Conservation (phyloP, 2,888 invertebrate species). For the Eulithis prunata region DNA sequence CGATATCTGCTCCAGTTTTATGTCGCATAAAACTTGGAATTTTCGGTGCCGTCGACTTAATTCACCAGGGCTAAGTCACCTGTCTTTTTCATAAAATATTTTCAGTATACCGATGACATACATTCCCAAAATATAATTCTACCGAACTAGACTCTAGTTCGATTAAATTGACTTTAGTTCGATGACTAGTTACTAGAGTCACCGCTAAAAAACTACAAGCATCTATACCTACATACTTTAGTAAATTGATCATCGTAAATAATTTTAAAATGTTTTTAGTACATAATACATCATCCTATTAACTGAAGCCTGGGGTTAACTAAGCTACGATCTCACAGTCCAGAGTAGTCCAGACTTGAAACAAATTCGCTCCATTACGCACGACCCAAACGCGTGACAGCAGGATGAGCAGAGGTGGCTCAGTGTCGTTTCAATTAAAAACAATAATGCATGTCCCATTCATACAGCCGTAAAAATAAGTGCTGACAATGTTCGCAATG, state of each 20-base stretch:
- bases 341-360: slow-evolving; percentile 6
- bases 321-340: slow-evolving; percentile 11
- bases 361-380: slow-evolving; percentile 22
- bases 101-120: no score
- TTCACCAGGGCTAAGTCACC: no score
- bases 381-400: slow-evolving; percentile 30
- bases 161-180: no score
- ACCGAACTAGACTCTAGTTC: no score
- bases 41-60: no score
- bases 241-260: no score
- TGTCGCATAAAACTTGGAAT: neutral
- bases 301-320: slow-evolving; percentile 4
- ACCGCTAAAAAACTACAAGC: no score
- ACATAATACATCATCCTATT: neutral
- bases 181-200: no score
- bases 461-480: slow-evolving; percentile 23
- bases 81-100: no score
- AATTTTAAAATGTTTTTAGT: neutral
- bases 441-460: slow-evolving; percentile 47
- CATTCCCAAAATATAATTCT: no score
- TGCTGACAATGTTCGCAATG: slow-evolving; percentile 18
- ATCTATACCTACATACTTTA: no score
- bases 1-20: neutral
- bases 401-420: slow-evolving; percentile 42
- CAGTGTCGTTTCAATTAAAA: slow-evolving; percentile 65